Evolutionary conservation across 2,113 vertebrate genomes (phyloP).

Genomic region (Crocuta crocuta): DNA sequence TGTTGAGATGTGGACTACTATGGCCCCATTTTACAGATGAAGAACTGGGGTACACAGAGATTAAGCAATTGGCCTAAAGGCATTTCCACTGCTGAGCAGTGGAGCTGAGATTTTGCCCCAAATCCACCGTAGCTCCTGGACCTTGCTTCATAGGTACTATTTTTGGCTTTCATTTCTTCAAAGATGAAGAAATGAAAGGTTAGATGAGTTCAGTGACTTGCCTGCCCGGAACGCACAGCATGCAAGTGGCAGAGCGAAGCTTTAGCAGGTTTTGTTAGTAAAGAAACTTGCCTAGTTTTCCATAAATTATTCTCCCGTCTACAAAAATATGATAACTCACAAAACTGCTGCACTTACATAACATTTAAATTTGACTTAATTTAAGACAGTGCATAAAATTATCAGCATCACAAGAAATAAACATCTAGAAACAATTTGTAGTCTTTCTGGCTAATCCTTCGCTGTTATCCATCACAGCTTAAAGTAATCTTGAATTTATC

Average conservation of each 20-base stretch:
- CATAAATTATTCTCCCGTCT: not conserved
- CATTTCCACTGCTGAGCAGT: not conserved
- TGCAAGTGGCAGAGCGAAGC: not conserved
- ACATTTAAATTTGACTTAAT: constrained; percentile 4
- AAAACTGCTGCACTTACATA: not conserved
- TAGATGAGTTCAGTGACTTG: not conserved
- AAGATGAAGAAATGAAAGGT: not conserved
- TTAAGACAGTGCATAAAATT: not conserved
- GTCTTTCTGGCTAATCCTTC: constrained; percentile 2
- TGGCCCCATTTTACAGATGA: not conserved
- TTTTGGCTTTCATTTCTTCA: not conserved
- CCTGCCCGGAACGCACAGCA: not conserved
- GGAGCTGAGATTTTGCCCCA: not conserved
- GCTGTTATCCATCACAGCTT: not conserved
- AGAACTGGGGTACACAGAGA: not conserved
- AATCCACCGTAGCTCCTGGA: accelerated
- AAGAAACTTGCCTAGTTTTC: not conserved
- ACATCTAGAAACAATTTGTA: not conserved
- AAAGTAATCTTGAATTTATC: constrained; percentile 39
- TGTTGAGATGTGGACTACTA: not conserved
- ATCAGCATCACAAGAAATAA: not conserved
- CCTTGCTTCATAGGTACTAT: not conserved
- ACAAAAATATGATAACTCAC: not conserved
- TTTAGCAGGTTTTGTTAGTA: not conserved
- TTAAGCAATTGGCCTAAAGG: not conserved